Conservation (phyloP, 2,113 vertebrate genomes). For the Microcebus griseorufus region DNA sequence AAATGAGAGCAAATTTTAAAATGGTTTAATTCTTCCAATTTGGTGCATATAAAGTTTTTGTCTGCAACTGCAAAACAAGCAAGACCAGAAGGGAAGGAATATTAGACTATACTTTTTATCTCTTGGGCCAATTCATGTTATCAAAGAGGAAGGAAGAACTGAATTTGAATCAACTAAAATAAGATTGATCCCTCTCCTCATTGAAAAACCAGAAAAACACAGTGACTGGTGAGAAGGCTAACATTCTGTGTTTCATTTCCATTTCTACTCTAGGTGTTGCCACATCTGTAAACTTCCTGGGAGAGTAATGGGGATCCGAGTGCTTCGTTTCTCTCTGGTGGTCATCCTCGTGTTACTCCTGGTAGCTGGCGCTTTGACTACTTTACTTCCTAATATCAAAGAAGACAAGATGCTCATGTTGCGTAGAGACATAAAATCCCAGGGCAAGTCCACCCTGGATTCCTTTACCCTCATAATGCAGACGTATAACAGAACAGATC, state of each 20-base stretch:
- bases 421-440: constrained; percentile 79
- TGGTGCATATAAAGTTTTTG: not conserved
- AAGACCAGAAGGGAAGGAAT: not conserved
- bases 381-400: constrained; percentile 86
- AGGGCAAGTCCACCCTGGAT: constrained; percentile 79
- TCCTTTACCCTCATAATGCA: constrained; percentile 95
- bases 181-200: not conserved
- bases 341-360: constrained; percentile 86
- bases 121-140: not conserved
- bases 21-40: not conserved
- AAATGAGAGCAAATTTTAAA: not conserved
- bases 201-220: not conserved
- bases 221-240: not conserved
- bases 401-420: constrained; percentile 85
- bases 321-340: constrained; percentile 83
- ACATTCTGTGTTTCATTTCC: not conserved
- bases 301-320: constrained; percentile 84
- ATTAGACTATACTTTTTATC: not conserved
- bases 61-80: not conserved
- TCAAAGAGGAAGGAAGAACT: not conserved
- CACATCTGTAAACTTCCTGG: constrained; percentile 86
- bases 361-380: constrained; percentile 87
- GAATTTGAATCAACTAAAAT: not conserved
- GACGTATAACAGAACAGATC: constrained; percentile 94
- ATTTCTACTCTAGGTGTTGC: constrained; percentile 76